Evolutionary conservation across 2,888 invertebrate genomes (phyloP).

Genomic region (Epinotia bilunana): DNA sequence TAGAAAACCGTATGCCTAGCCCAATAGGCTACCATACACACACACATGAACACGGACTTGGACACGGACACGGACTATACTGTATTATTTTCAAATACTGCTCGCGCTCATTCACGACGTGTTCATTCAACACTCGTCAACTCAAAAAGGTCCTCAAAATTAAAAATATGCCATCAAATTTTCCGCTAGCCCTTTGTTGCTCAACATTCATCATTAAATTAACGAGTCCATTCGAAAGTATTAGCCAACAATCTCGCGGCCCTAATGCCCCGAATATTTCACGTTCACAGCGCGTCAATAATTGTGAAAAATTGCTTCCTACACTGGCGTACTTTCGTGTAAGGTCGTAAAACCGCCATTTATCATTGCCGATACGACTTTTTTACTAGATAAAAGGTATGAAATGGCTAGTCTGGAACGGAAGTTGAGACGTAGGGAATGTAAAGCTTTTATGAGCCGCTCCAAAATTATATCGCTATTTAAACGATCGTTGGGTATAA

Average conservation of each 20-base stretch:
- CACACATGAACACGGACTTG: no score
- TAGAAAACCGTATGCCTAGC: no score
- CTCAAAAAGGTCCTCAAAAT: not conserved
- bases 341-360: slow-evolving; percentile 16
- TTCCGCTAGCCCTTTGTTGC: slow-evolving; percentile 19
- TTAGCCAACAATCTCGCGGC: slow-evolving; percentile 32
- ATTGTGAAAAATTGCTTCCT: slow-evolving; percentile 61
- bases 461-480: no score
- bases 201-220: slow-evolving; percentile 37
- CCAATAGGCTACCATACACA: no score
- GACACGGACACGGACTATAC: no score
- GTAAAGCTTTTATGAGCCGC: not conserved
- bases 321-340: slow-evolving; percentile 42
- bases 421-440: not conserved
- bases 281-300: slow-evolving; percentile 56
- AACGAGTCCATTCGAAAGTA: slow-evolving; percentile 34
- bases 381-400: slow-evolving; percentile 5
- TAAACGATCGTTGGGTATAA: no score
- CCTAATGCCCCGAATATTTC: slow-evolving; percentile 52
- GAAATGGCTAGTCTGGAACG: not conserved
- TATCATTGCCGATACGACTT: slow-evolving; percentile 3
- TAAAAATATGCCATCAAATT: not conserved
- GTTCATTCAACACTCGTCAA: not conserved
- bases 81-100: no score
- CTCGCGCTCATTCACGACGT: no score